A percentile compares a stretch with the other conserved stretches of the same genome.
These are phyloP conservation scores for Salminus brasiliensis DNA, from an alignment of 2,113 vertebrate genomes.

Conservation along the genomic window DNA sequence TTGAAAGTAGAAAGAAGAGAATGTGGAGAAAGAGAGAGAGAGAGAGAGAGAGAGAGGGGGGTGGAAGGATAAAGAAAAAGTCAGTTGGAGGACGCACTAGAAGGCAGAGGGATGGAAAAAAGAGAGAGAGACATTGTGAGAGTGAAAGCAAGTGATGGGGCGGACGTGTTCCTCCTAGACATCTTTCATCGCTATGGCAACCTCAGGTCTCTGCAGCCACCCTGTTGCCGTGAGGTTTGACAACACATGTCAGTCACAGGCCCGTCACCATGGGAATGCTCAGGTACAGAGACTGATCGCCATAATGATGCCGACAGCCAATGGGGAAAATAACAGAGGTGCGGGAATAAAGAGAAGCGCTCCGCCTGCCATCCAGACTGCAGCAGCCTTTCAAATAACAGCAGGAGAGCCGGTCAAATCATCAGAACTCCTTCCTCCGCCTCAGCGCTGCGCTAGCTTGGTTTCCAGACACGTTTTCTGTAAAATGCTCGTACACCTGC, in stretches of 20 bases:
- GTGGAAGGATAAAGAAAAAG: no score
- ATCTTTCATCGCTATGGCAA: slow-evolving; percentile 48
- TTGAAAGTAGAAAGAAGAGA: background rate
- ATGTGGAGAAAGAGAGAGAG: background rate
- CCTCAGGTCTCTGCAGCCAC: slow-evolving; percentile 8
- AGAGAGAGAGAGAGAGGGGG: background rate
- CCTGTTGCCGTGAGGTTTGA: slow-evolving; percentile 9
- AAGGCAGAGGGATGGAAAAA: no score
- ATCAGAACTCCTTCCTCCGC: no score
- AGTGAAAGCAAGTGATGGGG: background rate
- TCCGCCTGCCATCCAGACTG: no score
- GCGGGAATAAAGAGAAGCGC: background rate
- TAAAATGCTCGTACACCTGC: no score
- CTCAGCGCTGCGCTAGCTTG: no score
- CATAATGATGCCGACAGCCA: background rate
- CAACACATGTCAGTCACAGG: slow-evolving; percentile 32
- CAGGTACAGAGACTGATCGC: slow-evolving; percentile 4
- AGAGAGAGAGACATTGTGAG: background rate
- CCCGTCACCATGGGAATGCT: slow-evolving; percentile 38
- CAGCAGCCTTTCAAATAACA: no score
- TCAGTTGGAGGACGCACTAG: no score
- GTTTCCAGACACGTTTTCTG: no score
- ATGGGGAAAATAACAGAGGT: background rate
- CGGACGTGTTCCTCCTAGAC: slow-evolving; percentile 19
- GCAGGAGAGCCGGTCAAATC: no score